phyloP scores from a whole-genome alignment of 2,113 vertebrate species.

The Microtus pennsylvanicus region DNA sequence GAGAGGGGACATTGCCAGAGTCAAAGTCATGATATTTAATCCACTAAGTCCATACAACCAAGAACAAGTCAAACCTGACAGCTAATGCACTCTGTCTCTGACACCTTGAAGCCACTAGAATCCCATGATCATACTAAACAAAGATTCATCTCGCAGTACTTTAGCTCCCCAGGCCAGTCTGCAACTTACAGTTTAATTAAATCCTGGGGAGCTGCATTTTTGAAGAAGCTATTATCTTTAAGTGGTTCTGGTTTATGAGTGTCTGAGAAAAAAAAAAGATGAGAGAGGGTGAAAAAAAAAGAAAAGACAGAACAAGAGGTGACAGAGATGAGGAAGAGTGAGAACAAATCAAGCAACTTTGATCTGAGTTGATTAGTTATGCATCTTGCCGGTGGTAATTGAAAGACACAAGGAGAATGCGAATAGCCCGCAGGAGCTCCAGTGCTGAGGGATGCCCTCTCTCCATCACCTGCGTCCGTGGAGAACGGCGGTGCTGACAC shows the following conservation, averaged over 20 bases:
- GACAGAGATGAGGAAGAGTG: conserved; percentile 56
- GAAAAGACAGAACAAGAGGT: conserved; percentile 60
- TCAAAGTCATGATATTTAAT: conserved; percentile 32
- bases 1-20: neutral
- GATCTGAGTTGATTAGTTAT: conserved; percentile 75
- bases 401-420: conserved; percentile 69
- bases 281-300: neutral
- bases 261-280: conserved; percentile 46
- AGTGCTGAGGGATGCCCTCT: neutral
- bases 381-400: conserved; percentile 68
- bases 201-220: conserved; percentile 74
- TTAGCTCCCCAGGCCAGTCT: conserved; percentile 63
- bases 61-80: conserved; percentile 44
- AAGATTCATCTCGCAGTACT: conserved; percentile 47
- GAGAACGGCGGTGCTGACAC: conserved; percentile 49
- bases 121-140: conserved; percentile 56
- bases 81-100: conserved; percentile 53
- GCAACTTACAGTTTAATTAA: conserved; percentile 77
- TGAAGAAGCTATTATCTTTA: conserved; percentile 77
- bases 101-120: conserved; percentile 65
- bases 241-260: conserved; percentile 77
- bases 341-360: conserved; percentile 68
- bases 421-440: conserved; percentile 31
- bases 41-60: neutral
- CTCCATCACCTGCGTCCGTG: conserved; percentile 18